Conservation (phyloP, 2,797 vertebrate genomes). For the Graptemys geographica region DNA sequence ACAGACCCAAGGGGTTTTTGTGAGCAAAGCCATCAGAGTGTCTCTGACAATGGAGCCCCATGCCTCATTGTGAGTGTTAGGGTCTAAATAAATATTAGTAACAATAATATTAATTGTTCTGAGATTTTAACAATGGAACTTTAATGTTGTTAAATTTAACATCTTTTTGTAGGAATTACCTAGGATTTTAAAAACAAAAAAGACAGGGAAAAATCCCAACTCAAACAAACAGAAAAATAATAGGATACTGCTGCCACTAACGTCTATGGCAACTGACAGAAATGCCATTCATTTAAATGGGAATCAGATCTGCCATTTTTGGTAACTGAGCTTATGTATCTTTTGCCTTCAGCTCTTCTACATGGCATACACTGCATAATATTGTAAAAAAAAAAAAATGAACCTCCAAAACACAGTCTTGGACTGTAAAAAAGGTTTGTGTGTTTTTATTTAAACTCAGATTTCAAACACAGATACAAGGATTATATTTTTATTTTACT, state of each 20-base stretch:
- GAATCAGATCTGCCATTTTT: slow-evolving; percentile 67
- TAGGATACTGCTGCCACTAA: slow-evolving; percentile 62
- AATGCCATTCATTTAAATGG: slow-evolving; percentile 68
- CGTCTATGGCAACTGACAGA: slow-evolving; percentile 70
- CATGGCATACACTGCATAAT: slow-evolving; percentile 57
- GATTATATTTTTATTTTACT: slow-evolving; percentile 77
- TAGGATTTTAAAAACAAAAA: slow-evolving; percentile 29
- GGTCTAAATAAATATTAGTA: neutral
- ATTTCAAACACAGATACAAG: slow-evolving; percentile 67
- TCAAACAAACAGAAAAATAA: slow-evolving; percentile 48
- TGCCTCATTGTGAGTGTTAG: neutral
- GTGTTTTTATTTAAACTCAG: slow-evolving; percentile 47
- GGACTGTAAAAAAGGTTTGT: slow-evolving; percentile 53
- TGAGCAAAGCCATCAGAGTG: no score
- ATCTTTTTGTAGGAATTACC: neutral
- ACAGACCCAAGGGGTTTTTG: no score
- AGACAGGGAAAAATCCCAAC: slow-evolving; percentile 22
- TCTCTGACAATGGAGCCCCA: neutral
- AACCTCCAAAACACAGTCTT: slow-evolving; percentile 56
- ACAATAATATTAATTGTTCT: neutral
- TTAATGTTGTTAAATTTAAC: neutral
- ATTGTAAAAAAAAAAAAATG: slow-evolving; percentile 51
- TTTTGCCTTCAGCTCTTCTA: slow-evolving; percentile 64
- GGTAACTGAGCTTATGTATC: slow-evolving; percentile 70
- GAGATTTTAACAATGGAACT: neutral